A percentile compares a stretch with the other conserved stretches of the same genome.
These are phyloP conservation scores for Microctonus brassicae DNA, from an alignment of 2,888 invertebrate genomes.

Conservation along the genomic window DNA sequence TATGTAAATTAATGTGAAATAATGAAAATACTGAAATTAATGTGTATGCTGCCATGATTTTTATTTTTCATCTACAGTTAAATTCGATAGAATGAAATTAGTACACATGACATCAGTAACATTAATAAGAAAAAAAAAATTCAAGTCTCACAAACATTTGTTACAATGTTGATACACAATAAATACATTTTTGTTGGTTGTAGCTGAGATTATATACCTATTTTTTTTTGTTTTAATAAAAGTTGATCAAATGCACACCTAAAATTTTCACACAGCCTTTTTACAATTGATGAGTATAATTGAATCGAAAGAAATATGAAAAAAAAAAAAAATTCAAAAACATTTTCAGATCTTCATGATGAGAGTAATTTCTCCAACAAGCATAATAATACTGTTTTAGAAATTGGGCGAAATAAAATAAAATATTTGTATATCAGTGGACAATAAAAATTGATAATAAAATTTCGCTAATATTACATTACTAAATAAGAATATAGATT, in stretches of 20 bases:
- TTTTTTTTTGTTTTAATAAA: background rate
- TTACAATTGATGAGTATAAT: constrained; percentile 3
- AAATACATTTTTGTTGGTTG: background rate
- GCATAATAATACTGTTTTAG: constrained; percentile 11
- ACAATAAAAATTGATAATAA: background rate
- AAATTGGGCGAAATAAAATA: background rate
- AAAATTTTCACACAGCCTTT: background rate
- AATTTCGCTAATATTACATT: background rate
- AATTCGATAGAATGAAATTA: background rate
- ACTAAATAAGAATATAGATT: background rate
- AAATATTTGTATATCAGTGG: background rate
- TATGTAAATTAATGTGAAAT: constrained; percentile 13
- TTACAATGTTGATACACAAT: background rate
- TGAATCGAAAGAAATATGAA: background rate
- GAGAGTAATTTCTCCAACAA: background rate
- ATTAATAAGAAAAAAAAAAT: background rate
- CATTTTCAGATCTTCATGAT: background rate
- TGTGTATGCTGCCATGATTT: background rate
- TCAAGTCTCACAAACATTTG: background rate
- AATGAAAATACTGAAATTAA: background rate
- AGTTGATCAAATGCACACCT: background rate
- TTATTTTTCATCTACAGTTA: background rate
- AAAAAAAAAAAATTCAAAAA: background rate
- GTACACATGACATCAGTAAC: background rate
- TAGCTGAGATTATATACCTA: background rate